These are phyloP conservation scores for Haliclona indistincta DNA, from an alignment of 37 sponge, comb jelly and placozoan genomes.

Conservation along the genomic window DNA sequence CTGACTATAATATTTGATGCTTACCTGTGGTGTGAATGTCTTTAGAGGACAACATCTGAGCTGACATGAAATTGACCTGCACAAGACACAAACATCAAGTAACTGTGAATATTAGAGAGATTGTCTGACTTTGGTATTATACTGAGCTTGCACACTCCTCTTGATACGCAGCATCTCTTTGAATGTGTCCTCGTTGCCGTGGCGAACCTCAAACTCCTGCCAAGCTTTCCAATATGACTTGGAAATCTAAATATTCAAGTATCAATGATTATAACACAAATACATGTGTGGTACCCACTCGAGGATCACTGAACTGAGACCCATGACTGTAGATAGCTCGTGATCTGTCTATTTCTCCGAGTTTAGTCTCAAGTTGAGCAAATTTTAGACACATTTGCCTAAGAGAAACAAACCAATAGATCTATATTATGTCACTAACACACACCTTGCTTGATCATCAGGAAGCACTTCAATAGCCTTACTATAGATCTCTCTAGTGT, in stretches of 20 bases:
- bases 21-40: constrained; percentile 10
- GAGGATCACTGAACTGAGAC: constrained; percentile 95
- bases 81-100: neutral
- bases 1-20: neutral
- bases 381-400: constrained; percentile 90
- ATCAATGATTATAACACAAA: neutral
- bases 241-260: constrained; percentile 27
- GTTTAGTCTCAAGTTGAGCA: constrained; percentile 93
- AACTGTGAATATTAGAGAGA: neutral
- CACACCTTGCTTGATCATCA: constrained; percentile 77
- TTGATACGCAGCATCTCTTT: constrained; percentile 98
- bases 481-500: constrained; percentile 98
- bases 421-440: neutral
- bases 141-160: constrained; percentile 98
- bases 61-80: constrained; percentile 95
- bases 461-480: constrained; percentile 91
- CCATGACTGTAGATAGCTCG: constrained; percentile 88
- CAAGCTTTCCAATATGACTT: constrained; percentile 91
- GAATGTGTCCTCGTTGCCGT: constrained; percentile 99
- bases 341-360: constrained; percentile 97
- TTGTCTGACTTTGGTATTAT: constrained; percentile 77
- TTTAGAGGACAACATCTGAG: constrained; percentile 88
- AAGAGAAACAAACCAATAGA: constrained; percentile 5
- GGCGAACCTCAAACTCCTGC: constrained; percentile 96
- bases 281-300: constrained; percentile 55